Evolutionary conservation across 2,888 invertebrate genomes (phyloP), one percentile per base, ranked within the genome.

Genomic region (Saturnia japonica): DNA sequence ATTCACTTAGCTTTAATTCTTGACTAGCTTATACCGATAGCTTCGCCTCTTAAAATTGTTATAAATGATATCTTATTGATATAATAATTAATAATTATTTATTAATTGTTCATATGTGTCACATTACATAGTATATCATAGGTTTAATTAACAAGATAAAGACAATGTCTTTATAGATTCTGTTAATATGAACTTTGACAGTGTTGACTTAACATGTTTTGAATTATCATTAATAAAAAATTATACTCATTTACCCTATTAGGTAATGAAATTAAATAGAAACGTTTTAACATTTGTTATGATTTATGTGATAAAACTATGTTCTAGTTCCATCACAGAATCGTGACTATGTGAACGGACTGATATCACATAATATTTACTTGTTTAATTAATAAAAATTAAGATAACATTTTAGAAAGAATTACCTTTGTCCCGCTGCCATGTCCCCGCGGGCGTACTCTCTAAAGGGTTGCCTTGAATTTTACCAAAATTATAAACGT

Each of bases 401-500:
- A 40, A 8, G 12, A 2, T 64, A 64, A 57, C 34, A 40, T 40
- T 64, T 43, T 34, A 42, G 57, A 74, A 54, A 42, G 57, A 74
- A 54, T 74, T 76, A 89, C 91, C 90, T 68, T 57, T 72, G 19
- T 76, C 73, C 7, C 71, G 42, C 25, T 68, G 75, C 92, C 92
- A 92, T 7, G 74, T 76, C 43, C 91, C 93, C 2, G 86, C 76
- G 1, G 64, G 51, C 67, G 68, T 71, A 25, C 71, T 83, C 79
- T 91, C 91, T 72, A 92, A 78, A 62, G 69, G 45, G 72, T 91
- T 93, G 25, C 90, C 91, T 78, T 91, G 93, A 72, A 90, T 86
- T 78, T 82, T 88, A 2, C 93, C 93, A 70, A 86, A 92, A 81
- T 90, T 93, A 76, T 85, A 93, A 60, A 91, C 82, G 51, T 91